Base-by-base conservation (phyloP, 2,113 vertebrate species). In the Xenopus laevis region DNA sequence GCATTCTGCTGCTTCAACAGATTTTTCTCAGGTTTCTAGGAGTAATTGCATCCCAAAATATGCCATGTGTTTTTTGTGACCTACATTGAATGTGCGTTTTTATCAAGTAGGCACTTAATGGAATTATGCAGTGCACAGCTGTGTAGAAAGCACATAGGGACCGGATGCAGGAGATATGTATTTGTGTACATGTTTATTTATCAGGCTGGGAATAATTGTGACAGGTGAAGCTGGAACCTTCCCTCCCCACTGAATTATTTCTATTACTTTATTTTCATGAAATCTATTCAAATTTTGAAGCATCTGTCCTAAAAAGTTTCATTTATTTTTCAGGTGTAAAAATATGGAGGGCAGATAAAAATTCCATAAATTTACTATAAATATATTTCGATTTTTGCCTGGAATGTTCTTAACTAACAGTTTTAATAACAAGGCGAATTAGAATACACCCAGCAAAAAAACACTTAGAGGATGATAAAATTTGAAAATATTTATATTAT, bases 91-190 rank as follows among this genome's bases (percentile, higher is more conserved):
- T 59, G 58, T 81, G 78, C 81, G 83, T 80, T 80, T 85, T 80
- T 81, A 87, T 80, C 79, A 83, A 84, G 75, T 10, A 87, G 81
- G 83, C 30, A 33, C 68, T 75, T 81, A 87, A 85, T 81, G 76
- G 82, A 87, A 86, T 86, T 86, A 85, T 86, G 87, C 78, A 80
- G 79, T 67, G 58, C 80, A 84, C 89, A 86, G 84, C 88, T 84
- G 84, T 83, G 82, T 78, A 79, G 69, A 74, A 83, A 77, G 44
- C 9, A 0, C 16, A 65, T 30, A 59, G 61, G 71, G 76, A 73
- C 70, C 71, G 73, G 78, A 72, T 71, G 67, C 74, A 77, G 75
- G 82, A 62, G 23, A 62, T 68, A 55, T 74, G 65, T 73, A 50
- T 50, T 21, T 58, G 53, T 65, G 63, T 45, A 21, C 68, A 55